phyloP scores from a whole-genome alignment of 1,140 invertebrate species.

The Ridgeia piscesae region DNA sequence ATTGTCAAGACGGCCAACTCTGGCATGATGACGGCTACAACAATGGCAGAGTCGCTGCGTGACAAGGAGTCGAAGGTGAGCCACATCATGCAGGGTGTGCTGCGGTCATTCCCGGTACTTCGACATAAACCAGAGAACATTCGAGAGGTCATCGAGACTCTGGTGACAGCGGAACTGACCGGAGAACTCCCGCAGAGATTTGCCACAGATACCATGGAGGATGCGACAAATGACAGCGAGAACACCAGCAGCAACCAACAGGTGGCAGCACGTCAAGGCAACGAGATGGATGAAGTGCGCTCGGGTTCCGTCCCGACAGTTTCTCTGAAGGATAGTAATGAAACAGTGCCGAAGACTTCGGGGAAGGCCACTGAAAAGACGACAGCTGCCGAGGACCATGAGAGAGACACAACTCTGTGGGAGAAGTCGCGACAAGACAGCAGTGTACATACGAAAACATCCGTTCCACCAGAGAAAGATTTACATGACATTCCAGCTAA shows the following conservation, averaged over 20 bases:
- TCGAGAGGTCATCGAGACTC: background rate
- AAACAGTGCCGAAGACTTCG: background rate
- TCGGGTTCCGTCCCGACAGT: background rate
- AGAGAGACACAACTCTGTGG: background rate
- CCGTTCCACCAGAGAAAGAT: background rate
- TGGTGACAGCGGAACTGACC: background rate
- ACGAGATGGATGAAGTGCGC: background rate
- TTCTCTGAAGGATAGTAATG: background rate
- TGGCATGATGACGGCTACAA: background rate
- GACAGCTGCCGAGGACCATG: background rate
- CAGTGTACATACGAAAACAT: background rate
- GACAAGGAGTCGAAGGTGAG: background rate
- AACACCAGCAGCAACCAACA: background rate
- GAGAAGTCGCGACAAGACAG: background rate
- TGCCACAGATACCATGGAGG: background rate
- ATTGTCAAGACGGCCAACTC: background rate
- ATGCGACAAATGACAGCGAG: background rate
- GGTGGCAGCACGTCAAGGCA: background rate
- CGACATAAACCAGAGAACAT: background rate
- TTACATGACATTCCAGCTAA: background rate
- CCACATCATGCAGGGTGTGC: background rate
- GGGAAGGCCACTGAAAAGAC: background rate
- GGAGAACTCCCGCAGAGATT: background rate
- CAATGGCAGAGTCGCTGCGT: background rate
- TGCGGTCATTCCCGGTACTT: background rate